Base-by-base conservation (phyloP, 2,113 vertebrate species). In the Setophaga petechia region DNA sequence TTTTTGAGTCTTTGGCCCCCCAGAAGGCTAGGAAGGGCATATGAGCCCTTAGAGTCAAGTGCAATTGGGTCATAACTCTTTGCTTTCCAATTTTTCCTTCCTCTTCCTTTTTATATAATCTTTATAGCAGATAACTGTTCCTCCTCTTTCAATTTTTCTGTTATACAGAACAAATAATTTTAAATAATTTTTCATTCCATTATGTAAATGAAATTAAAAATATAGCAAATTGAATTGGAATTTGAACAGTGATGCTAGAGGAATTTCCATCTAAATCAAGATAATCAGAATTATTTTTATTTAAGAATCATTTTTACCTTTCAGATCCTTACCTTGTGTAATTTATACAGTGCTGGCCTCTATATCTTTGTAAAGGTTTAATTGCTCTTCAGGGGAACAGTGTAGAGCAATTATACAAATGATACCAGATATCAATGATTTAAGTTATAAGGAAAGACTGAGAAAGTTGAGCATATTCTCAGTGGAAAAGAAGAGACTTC, bases 341-440 rank as follows among this genome's bases (percentile, higher is more conserved):
- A 96, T 96, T 96, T 96, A 94, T 95, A 95, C 61, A 77, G 55
- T 86, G 37, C 72, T 95, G 91, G 92, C 87, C 94, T 95, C 91
- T 93, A 84, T 87, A 94, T 46, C 87, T 97, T 97, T 95, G 74
- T 75, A 97, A 97, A 96, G 84, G 59, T 85, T 97, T 97, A 97
- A 97, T 97, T 97, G 93, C 88, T 97, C 95, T 97, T 97, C 55
- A 89, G 96, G 93, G 93, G 90, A 97, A 87, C 68, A 84, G 55
- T 84, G 92, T 94, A 90, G 88, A 97, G 66, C 41, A 93, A 96
- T 97, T 97, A 96, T 94, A 96, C 71, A 94, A 98, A 97, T 96
- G 73, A 96, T 96, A 96, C 66, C 84, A 96, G 89, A 93, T 96
- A 86, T 95, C 94, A 96, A 74, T 0, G 30, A 96, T 97, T 95